Conservation (phyloP, 1,140 invertebrate species). For the Euglossa dilemma region DNA sequence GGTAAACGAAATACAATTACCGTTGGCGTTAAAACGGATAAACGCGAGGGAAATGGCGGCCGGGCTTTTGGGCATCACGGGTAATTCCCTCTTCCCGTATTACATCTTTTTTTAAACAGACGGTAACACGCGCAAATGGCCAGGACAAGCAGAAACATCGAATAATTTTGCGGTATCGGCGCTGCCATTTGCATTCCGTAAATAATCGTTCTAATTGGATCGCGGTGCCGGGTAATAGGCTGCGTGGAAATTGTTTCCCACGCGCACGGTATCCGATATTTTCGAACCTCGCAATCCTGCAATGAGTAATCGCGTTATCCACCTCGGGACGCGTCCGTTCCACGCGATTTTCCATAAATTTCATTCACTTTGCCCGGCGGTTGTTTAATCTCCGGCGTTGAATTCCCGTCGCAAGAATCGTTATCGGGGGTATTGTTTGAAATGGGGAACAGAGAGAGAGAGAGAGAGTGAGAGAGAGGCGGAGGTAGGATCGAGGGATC, state of each 20-base stretch:
- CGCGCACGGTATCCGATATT: neutral
- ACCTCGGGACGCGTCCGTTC: neutral
- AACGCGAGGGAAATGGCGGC: neutral
- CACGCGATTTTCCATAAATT: conserved; percentile 2
- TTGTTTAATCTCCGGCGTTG: neutral
- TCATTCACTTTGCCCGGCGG: neutral
- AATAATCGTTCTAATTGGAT: conserved; percentile 31
- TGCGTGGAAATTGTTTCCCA: conserved; percentile 22
- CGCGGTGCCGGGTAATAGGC: conserved; percentile 16
- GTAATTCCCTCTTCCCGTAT: neutral
- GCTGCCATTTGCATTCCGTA: conserved; percentile 22
- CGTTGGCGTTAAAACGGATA: neutral
- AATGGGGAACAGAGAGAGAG: conserved; percentile 3
- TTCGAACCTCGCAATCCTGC: neutral
- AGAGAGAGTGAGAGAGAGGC: too few species aligned
- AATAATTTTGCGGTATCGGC: conserved; percentile 10
- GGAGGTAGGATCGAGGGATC: neutral
- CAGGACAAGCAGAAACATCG: conserved; percentile 2
- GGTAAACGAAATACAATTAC: too few species aligned
- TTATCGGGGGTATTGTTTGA: conserved; percentile 3
- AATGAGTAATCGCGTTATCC: conserved; percentile 1
- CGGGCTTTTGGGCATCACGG: too few species aligned
- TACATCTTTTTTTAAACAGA: conserved; percentile 12
- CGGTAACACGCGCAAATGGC: neutral
- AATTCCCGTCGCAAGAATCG: neutral